Evolutionary conservation across 2,797 vertebrate genomes (phyloP).

Genomic region (Notolabrus celidotus): DNA sequence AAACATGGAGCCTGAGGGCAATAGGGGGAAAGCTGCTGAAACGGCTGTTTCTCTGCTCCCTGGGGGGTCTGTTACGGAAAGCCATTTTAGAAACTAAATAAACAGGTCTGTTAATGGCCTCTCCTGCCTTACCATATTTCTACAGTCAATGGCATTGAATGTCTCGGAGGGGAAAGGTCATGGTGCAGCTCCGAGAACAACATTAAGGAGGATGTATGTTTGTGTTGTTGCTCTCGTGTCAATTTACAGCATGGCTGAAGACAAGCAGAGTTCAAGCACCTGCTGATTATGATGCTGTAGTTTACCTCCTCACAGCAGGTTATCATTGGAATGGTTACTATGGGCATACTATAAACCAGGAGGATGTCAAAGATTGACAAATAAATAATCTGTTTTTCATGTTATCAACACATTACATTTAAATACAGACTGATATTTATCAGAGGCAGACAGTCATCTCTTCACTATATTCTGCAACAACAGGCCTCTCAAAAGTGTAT

Average conservation of each 20-base stretch:
- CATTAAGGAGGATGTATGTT: neutral
- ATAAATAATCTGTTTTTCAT: too few relatives aligned
- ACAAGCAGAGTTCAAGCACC: neutral
- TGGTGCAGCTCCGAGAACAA: slow-evolving; percentile 24
- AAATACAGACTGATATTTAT: too few relatives aligned
- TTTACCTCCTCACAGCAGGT: neutral
- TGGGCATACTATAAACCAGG: too few relatives aligned
- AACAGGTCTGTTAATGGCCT: slow-evolving; percentile 68
- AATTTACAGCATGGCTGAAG: neutral
- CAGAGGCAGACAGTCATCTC: too few relatives aligned
- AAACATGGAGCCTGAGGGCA: slow-evolving; percentile 36
- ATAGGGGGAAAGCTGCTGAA: slow-evolving; percentile 61
- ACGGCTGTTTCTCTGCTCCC: slow-evolving; percentile 58
- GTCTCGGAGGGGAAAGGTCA: slow-evolving; percentile 49
- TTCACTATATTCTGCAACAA: too few relatives aligned
- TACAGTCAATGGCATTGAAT: slow-evolving; percentile 46
- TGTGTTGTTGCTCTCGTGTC: neutral
- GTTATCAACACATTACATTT: too few relatives aligned
- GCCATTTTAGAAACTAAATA: slow-evolving; percentile 72
- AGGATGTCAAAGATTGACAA: too few relatives aligned
- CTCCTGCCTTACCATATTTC: slow-evolving; percentile 52
- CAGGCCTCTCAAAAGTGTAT: too few relatives aligned
- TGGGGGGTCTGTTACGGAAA: slow-evolving; percentile 58
- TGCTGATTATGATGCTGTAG: neutral
- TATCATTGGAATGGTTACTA: neutral